Percentiles rank a stretch among this genome's conserved stretches.
These are phyloP conservation scores for Zoanthus gigantus DNA, from an alignment of 92 coral and sea anemone species.

Conservation along the genomic window DNA sequence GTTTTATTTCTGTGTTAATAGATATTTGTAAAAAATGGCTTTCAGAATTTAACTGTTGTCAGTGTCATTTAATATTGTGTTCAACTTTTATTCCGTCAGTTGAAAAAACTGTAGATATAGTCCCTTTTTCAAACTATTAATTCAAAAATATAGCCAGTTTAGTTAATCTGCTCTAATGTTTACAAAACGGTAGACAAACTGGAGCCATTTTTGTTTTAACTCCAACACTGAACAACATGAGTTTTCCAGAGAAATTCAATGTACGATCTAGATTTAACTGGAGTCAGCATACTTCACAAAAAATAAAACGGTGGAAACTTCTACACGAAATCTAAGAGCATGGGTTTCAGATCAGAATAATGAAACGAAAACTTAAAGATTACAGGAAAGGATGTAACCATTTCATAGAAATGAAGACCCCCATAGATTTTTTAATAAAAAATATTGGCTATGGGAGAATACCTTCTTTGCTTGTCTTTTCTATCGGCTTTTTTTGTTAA, in stretches of 20 bases:
- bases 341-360: neutral
- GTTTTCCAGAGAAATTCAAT: neutral
- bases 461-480: neutral
- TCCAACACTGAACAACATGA: neutral
- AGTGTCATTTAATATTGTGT: no score
- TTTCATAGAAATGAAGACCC: neutral
- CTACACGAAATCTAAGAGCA: neutral
- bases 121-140: neutral
- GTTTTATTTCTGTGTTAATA: no score
- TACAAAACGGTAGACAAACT: neutral
- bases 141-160: neutral
- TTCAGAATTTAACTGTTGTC: no score
- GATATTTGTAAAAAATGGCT: no score
- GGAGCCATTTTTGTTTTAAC: slow-evolving; percentile 1
- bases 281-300: neutral
- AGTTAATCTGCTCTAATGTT: neutral
- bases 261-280: neutral
- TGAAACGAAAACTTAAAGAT: neutral
- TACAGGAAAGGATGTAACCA: neutral
- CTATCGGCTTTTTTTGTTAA: neutral
- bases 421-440: neutral
- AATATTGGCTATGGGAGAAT: neutral
- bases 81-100: no score
- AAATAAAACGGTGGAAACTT: neutral
- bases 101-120: no score